phyloP scores from a whole-genome alignment of 2,113 vertebrate species.

The Archilochus colubris region DNA sequence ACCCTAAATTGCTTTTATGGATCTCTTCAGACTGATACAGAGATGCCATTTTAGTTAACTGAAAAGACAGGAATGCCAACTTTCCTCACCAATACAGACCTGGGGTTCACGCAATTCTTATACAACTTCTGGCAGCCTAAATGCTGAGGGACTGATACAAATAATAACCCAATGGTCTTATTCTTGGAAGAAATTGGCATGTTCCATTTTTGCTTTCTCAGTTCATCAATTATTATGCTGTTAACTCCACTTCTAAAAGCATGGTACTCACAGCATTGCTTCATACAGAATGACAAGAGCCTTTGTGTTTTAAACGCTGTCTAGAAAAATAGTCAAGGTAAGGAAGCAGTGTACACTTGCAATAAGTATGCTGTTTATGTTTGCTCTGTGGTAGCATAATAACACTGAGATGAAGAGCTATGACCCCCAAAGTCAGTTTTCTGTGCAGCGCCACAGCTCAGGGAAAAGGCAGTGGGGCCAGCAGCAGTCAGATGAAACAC shows the following conservation, averaged over 20 bases:
- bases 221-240: background rate
- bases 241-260: background rate
- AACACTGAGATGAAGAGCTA: background rate
- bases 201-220: background rate
- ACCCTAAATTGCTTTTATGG: background rate
- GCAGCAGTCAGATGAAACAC: background rate
- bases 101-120: background rate
- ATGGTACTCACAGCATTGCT: background rate
- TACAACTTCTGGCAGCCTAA: background rate
- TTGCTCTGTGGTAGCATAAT: background rate
- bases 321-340: background rate
- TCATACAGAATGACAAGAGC: background rate
- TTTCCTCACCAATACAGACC: background rate
- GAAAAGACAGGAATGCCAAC: background rate
- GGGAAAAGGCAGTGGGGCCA: background rate
- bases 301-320: background rate
- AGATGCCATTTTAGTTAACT: background rate
- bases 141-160: background rate
- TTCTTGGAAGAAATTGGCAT: background rate
- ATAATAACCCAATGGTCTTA: background rate
- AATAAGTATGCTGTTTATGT: fast-evolving
- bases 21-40: background rate
- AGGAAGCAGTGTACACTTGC: background rate
- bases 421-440: background rate
- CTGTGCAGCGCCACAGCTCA: background rate